Evolutionary conservation across 1,140 invertebrate species (phyloP).

Genomic region (Pentalonia nigronervosa): DNA sequence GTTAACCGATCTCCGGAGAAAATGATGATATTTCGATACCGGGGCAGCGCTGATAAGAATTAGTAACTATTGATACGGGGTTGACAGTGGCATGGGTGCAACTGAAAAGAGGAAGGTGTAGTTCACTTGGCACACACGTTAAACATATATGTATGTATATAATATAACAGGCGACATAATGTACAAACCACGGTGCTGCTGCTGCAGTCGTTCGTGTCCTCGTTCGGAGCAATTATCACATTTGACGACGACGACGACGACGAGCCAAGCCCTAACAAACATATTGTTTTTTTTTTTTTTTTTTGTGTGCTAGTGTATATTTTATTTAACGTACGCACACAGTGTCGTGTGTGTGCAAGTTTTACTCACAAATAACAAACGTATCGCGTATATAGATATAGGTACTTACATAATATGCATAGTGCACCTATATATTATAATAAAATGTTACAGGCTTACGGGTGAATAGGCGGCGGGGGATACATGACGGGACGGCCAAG

Average conservation of each 20-base stretch:
- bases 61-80: neutral
- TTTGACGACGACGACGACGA: neutral
- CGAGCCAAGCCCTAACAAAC: slow-evolving; percentile 49
- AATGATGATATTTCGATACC: neutral
- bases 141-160: neutral
- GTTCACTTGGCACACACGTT: neutral
- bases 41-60: neutral
- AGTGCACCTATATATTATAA: neutral
- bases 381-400: neutral
- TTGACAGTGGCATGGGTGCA: neutral
- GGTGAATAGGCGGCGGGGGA: neutral
- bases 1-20: neutral
- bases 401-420: neutral
- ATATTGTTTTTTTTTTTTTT: slow-evolving; percentile 44
- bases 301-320: neutral
- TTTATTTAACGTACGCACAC: neutral
- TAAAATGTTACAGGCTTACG: neutral
- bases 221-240: slow-evolving; percentile 52
- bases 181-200: neutral
- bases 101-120: neutral
- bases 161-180: neutral
- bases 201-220: slow-evolving; percentile 42
- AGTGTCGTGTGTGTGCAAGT: neutral
- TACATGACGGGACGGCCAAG: slow-evolving; percentile 26
- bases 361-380: neutral